Evolutionary conservation across 1,140 invertebrate genomes (phyloP).

Genomic region (Ostrea edulis): DNA sequence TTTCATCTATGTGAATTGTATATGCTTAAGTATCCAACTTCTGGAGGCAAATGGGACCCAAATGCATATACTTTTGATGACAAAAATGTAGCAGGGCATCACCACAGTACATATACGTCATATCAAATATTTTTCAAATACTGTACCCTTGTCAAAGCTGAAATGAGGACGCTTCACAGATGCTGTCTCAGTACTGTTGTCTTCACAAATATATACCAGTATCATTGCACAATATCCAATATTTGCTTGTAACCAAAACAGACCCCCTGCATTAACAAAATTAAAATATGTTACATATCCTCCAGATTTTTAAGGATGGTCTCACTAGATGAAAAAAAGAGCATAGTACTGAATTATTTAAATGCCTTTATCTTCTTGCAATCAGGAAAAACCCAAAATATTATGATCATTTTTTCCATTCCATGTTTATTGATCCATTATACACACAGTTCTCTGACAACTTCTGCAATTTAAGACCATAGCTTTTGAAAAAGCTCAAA

Average conservation of each 20-base stretch:
- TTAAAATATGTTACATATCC: not conserved
- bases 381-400: not conserved
- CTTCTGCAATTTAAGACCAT: not conserved
- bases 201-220: not conserved
- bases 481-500: not conserved
- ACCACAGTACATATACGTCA: too few species aligned
- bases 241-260: slow-evolving; percentile 30
- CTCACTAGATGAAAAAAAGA: slow-evolving; percentile 6
- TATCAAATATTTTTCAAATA: not conserved
- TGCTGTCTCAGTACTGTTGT: not conserved
- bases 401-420: slow-evolving; percentile 12
- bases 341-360: not conserved
- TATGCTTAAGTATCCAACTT: too few species aligned
- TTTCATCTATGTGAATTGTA: too few species aligned
- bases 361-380: not conserved
- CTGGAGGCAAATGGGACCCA: too few species aligned
- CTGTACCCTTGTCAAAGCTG: not conserved
- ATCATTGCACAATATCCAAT: slow-evolving; percentile 17
- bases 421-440: slow-evolving; percentile 14
- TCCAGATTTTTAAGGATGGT: not conserved
- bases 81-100: too few species aligned
- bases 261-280: slow-evolving; percentile 6
- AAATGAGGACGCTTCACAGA: not conserved
- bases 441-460: not conserved
- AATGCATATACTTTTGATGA: too few species aligned